Percentiles rank a stretch among this genome's conserved stretches.
These are phyloP conservation scores for Montipora capitata DNA, from an alignment of 92 coral and sea anemone species.

Conservation along the genomic window DNA sequence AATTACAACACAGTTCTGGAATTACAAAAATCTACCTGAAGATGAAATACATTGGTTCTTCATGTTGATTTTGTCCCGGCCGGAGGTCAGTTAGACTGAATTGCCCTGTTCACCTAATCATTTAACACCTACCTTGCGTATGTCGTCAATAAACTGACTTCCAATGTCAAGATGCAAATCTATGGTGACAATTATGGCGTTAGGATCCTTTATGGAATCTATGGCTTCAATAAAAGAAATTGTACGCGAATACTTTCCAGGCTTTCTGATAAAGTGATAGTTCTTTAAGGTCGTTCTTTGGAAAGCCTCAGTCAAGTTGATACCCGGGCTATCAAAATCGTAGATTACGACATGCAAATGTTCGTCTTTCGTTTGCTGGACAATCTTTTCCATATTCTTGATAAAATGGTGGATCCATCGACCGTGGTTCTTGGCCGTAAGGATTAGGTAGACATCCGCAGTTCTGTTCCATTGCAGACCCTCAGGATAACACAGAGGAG, in stretches of 20 bases:
- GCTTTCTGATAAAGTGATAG: conserved; percentile 56
- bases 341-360: conserved; percentile 56
- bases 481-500: conserved; percentile 54
- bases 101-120: too few relatives aligned
- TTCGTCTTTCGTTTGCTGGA: conserved; percentile 59
- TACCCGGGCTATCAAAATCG: neutral
- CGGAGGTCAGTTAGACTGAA: too few relatives aligned
- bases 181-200: conserved; percentile 74
- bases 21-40: too few relatives aligned
- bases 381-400: conserved; percentile 75
- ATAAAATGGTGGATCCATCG: conserved; percentile 77
- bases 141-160: conserved; percentile 16
- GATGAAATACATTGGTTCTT: too few relatives aligned
- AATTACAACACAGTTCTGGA: too few relatives aligned
- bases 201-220: conserved; percentile 60
- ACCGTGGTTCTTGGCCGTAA: conserved; percentile 75
- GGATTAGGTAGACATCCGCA: conserved; percentile 1
- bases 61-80: too few relatives aligned
- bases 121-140: conserved; percentile 75
- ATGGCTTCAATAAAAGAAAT: conserved; percentile 71
- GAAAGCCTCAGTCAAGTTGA: conserved; percentile 55
- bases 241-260: conserved; percentile 76
- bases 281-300: conserved; percentile 52
- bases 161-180: conserved; percentile 16
- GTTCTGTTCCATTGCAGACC: conserved; percentile 79